These are phyloP conservation scores for Diorhabda carinulata DNA, from an alignment of 1,140 invertebrate species.

Conservation along the genomic window DNA sequence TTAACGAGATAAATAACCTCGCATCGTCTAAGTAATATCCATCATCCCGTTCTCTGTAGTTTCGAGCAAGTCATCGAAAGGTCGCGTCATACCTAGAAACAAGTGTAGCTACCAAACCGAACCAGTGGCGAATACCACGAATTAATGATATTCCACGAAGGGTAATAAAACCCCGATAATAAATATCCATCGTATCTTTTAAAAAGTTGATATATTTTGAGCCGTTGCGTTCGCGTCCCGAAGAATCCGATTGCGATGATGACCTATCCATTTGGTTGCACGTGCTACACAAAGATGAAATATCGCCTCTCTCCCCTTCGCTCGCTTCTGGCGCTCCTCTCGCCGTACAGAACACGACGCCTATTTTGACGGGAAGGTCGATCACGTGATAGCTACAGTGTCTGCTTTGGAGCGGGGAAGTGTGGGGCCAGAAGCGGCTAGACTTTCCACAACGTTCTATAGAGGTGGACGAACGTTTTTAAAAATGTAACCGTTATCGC, in stretches of 20 bases:
- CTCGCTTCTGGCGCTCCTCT: constrained; percentile 17
- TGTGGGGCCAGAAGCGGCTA: constrained; percentile 29
- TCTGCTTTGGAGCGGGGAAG: constrained; percentile 31
- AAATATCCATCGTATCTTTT: too few relatives aligned
- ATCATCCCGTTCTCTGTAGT: too few relatives aligned
- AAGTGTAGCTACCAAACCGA: too few relatives aligned
- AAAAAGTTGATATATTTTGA: too few relatives aligned
- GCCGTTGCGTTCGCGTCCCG: neutral
- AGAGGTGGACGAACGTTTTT: neutral
- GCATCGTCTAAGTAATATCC: too few relatives aligned
- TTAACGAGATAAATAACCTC: too few relatives aligned
- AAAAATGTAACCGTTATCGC: too few relatives aligned
- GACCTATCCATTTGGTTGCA: constrained; percentile 15
- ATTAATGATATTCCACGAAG: too few relatives aligned
- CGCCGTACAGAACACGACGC: constrained; percentile 52
- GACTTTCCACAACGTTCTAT: constrained; percentile 33
- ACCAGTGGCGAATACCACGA: too few relatives aligned
- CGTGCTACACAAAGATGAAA: constrained; percentile 8
- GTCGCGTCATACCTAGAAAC: too few relatives aligned
- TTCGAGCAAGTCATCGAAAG: too few relatives aligned
- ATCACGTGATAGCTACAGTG: constrained; percentile 51
- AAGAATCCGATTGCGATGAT: neutral
- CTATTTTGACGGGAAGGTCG: constrained; percentile 76
- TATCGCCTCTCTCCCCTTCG: neutral
- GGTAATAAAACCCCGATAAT: too few relatives aligned